Base-by-base conservation (phyloP, 2,113 vertebrate genomes). In the Hipposideros armiger region DNA sequence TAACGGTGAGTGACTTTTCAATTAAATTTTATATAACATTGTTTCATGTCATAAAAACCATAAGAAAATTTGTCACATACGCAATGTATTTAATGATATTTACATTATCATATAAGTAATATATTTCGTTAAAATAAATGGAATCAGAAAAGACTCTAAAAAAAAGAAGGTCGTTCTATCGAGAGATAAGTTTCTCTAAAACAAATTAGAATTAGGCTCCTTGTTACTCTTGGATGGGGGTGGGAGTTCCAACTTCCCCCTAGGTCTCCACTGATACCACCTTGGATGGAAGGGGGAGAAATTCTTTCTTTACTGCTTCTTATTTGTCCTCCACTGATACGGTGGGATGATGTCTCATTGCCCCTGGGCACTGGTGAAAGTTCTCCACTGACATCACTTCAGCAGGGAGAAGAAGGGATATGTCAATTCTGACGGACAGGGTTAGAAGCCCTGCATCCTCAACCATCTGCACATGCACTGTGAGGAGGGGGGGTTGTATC, bases 41-140 rank as follows among this genome's bases (percentile, higher is more conserved):
- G 30, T 81, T 74, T n/a, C 28, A 28, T 22, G 22, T 60, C 62
- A 56, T 30, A 80, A 72, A 94, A 93, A 76, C 9, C 11, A 64
- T 54, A 11, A 50, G 47, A 50, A 50, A 62, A 84, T 26, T 7
- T 67, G 2, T 47, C 40, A 20, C 5, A 40, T 26, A 72, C 58
- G 70, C 14, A 54, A 74, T 13, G 19, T 52, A 40, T 83, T 47
- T 58, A 72, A 47, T 54, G 20, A 11, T 15, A 54, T 73, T 58
- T 42, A 8, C 47, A 62, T 66, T 40, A 54, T 40, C 20, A 47
- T 47, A 47, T 56, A 70, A 82, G 60, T 24, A 42, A 74, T 56
- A 67, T 28, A 73, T 52, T 72, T 32, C 76, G 2, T 92, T 66
- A 77, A 24, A 78, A 54, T 69, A 92, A 77, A 74, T 64, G 69